Evolutionary conservation across 2,113 vertebrate species (phyloP), one percentile per base, ranked within the genome.

Genomic region (Cyprinodon brontotheroides): DNA sequence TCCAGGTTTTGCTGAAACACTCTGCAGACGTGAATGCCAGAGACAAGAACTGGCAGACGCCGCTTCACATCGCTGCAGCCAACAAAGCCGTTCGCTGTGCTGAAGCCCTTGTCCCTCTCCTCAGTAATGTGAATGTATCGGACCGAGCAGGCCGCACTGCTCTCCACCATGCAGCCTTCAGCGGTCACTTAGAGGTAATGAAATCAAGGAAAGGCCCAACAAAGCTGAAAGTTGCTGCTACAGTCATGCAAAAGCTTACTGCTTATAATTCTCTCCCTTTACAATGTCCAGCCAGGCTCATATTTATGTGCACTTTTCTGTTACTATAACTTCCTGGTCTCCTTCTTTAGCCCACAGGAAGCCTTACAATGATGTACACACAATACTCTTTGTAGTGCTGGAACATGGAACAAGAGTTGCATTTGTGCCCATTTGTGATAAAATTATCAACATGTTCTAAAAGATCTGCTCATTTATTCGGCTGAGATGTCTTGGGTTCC

Each of bases 1-100:
- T 99, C 87, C 97, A 98, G 93, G 95, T 99, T 89, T 93, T 99
- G 89, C 89, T 99, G 89, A 99, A 99, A 84, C 98, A 99, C 93
- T 99, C 98, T 45, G 97, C 97, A 0, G 98, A 99, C 75, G 98
- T 99, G 66, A 99, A 99, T 65, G 97, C 98, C 64, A 94, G 97
- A 83, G 98, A 99, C 86, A 99, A 99, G 93, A 99, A 98, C 86
- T 99, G 98, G 98, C 98, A 99, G 94, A 99, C 97, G 20, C 98
- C 98, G 10, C 92, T 99, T 63, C 98, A 99, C 87, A 97, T 99
- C 78, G 97, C 97, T 29, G 97, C 97, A 41, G 96, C 98, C 79
- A 99, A 99, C 77, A 98, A 98, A 93, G 98, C 98, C 17, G 96
- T 99, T 63, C 96, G 97, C 89, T 99, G 98, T 17, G 97, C 97